A percentile compares a stretch with the other conserved stretches of the same genome.
phyloP scores from a whole-genome alignment of 1,140 invertebrate genomes.

The Maconellicoccus hirsutus region DNA sequence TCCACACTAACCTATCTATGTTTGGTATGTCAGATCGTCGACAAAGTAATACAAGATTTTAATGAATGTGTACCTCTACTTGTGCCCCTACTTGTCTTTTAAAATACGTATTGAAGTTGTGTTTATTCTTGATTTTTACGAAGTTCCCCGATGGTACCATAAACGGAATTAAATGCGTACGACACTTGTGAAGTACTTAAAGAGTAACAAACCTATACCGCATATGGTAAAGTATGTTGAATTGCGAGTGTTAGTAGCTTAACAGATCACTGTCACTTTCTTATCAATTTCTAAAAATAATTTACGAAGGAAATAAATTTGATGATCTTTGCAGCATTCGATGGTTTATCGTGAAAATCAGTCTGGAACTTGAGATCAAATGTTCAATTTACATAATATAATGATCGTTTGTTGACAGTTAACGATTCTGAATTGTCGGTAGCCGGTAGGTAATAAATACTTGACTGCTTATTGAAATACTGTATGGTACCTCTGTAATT shows the following conservation, averaged over 20 bases:
- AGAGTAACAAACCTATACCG: neutral
- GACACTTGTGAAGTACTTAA: neutral
- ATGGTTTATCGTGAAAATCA: no score
- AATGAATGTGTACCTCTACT: neutral
- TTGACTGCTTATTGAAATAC: no score
- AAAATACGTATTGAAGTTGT: neutral
- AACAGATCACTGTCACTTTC: neutral
- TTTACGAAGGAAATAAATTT: no score
- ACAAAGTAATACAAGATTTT: neutral
- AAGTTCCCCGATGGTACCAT: neutral
- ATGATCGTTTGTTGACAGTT: no score
- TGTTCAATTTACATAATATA: no score
- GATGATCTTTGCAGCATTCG: no score
- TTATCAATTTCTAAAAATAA: neutral
- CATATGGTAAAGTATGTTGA: neutral
- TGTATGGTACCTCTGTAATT: no score
- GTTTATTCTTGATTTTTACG: slow-evolving; percentile 4
- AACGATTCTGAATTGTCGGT: no score
- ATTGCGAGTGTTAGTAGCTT: neutral
- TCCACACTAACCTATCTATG: neutral
- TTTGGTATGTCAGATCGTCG: slow-evolving; percentile 2
- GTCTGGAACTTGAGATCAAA: no score
- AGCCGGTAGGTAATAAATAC: no score
- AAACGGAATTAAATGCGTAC: slow-evolving; percentile 8
- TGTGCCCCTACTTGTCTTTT: neutral